phyloP scores from a whole-genome alignment of 1,140 invertebrate genomes.

The Brachionus asplanchnoidis region DNA sequence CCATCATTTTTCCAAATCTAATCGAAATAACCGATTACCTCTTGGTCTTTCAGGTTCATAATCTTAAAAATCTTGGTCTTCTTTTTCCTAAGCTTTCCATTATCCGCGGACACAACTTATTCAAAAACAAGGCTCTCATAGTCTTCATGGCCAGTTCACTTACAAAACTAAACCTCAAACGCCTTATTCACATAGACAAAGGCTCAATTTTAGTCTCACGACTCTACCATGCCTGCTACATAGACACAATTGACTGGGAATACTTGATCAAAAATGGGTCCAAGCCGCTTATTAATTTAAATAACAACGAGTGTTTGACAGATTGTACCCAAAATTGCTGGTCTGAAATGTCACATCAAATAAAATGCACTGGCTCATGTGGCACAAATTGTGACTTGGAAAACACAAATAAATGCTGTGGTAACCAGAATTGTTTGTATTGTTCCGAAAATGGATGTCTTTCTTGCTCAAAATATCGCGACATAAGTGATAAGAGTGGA shows the following conservation, averaged over 20 bases:
- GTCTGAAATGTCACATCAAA: neutral
- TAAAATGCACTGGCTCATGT: neutral
- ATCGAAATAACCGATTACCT: constrained; percentile 18
- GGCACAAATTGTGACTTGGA: neutral
- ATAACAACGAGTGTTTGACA: constrained; percentile 16
- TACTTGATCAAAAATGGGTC: neutral
- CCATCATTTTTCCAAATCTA: neutral
- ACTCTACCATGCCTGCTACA: neutral
- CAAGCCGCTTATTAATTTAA: neutral
- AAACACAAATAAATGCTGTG: neutral
- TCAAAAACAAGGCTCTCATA: constrained; percentile 9
- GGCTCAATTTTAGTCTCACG: constrained; percentile 4
- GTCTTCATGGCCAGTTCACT: neutral
- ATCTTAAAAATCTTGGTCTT: neutral
- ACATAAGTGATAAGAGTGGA: neutral
- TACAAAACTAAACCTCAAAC: neutral
- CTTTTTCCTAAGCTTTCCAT: neutral
- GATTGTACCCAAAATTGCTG: neutral
- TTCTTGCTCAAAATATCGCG: constrained; percentile 4
- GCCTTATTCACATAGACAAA: neutral
- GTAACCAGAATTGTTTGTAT: neutral
- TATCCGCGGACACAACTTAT: neutral
- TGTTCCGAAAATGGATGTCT: neutral
- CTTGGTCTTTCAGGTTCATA: neutral
- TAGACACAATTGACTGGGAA: neutral